A percentile compares a stretch with the other conserved stretches of the same genome.
These are phyloP conservation scores for Podarcis siculus DNA, from an alignment of 2,797 vertebrate species.

Conservation along the genomic window DNA sequence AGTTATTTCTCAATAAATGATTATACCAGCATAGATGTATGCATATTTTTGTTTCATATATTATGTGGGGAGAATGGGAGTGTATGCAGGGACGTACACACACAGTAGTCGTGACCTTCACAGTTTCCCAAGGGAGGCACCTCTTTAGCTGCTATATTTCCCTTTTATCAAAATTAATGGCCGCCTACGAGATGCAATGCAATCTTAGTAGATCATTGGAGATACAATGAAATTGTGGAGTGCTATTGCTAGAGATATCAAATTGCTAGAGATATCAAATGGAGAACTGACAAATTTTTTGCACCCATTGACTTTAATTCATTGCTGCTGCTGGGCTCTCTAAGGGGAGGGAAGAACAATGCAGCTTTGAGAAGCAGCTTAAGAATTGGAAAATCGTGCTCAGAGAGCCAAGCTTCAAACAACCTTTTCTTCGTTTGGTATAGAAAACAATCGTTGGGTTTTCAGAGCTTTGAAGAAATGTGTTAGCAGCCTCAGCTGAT, in stretches of 20 bases:
- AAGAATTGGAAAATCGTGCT: slow-evolving; percentile 6
- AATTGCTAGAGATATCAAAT: neutral
- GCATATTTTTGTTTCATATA: accelerated
- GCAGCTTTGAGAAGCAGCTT: neutral
- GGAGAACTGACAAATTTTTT: neutral
- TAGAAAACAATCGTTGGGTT: neutral
- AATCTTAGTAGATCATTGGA: slow-evolving; percentile 25
- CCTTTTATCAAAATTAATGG: slow-evolving; percentile 61
- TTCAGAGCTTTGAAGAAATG: neutral
- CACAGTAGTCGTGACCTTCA: slow-evolving; percentile 44
- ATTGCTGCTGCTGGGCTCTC: slow-evolving; percentile 20
- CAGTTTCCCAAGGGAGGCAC: slow-evolving; percentile 24
- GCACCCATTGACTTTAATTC: slow-evolving; percentile 40
- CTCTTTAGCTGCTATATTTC: neutral
- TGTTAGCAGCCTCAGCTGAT: neutral
- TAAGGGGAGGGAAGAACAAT: neutral
- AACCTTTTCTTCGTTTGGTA: neutral
- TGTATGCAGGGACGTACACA: too few relatives aligned
- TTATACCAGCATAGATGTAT: too few relatives aligned
- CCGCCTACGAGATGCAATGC: slow-evolving; percentile 20
- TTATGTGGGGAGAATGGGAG: too few relatives aligned
- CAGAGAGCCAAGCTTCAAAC: neutral
- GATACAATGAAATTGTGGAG: slow-evolving; percentile 23
- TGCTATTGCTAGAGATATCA: slow-evolving; percentile 29
- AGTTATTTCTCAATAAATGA: neutral